Base-by-base conservation (phyloP, 2,113 vertebrate genomes). In the Anser cygnoides region DNA sequence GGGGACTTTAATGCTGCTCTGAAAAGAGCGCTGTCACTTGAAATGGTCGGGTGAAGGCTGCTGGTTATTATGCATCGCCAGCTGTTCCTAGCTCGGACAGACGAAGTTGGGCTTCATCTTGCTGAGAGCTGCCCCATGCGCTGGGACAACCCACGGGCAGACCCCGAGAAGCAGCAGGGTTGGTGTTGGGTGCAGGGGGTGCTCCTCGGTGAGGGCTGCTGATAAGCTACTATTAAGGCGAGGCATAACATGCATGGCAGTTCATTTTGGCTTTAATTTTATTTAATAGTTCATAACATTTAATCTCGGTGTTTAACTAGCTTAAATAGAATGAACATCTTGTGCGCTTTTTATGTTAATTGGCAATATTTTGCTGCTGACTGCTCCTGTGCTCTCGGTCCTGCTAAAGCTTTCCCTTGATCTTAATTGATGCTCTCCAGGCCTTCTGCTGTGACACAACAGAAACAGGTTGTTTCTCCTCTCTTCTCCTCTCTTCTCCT, bases 231-330 rank as follows among this genome's bases (percentile, higher is more conserved):
- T 94, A 83, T 9, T 10, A 75, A 82, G 55, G 59, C 0, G 0
- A 92, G 72, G 90, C 1, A 3, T n/a, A 22, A 19, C 33, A 2
- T 44, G 74, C 37, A 11, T 62, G 75, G 55, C 55, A 88, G 82
- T 81, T 96, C 83, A 92, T 90, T 94, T 76, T 82, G 52, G 50
- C 41, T 91, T 91, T 79, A 92, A 95, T 95, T 91, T 90, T 90
- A 87, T 83, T 95, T 95, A 95, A 92, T 85, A 94, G 93, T 91
- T 95, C 78, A 87, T 92, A 95, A 80, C 87, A 21, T 44, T 96
- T 95, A 73, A 95, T 95, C 74, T 90, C 50, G 62, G 43, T 92
- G 84, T 76, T 92, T 95, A 95, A 95, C 71, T 76, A 71, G 59
- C 87, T 96, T 83, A 88, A 96, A 83, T 81, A 85, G 84, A 90